These are phyloP conservation scores for Tupaia chinensis DNA, from an alignment of 2,113 vertebrate genomes.

Conservation along the genomic window DNA sequence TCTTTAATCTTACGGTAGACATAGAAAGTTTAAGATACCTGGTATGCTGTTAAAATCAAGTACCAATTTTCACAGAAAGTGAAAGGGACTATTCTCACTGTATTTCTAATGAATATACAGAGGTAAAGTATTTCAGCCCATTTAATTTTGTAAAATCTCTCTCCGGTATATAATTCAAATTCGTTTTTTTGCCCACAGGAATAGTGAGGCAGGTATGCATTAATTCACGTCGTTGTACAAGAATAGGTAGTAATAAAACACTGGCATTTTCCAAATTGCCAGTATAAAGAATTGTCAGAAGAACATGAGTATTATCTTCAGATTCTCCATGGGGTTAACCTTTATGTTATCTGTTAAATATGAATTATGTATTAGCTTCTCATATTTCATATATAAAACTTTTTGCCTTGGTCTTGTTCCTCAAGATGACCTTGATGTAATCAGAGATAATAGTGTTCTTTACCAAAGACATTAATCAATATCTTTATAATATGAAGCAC, in stretches of 20 bases:
- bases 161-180: constrained; percentile 63
- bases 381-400: constrained; percentile 77
- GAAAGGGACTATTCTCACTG: neutral
- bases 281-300: constrained; percentile 77
- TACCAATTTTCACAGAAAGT: neutral
- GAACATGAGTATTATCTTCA: constrained; percentile 73
- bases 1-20: neutral
- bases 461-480: constrained; percentile 77
- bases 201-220: constrained; percentile 67
- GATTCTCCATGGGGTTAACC: constrained; percentile 82
- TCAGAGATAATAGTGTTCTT: constrained; percentile 80
- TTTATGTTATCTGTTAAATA: constrained; percentile 82
- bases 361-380: constrained; percentile 78
- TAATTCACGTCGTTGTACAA: constrained; percentile 75
- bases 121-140: constrained; percentile 40
- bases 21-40: neutral
- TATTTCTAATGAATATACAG: constrained; percentile 23
- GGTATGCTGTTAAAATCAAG: neutral
- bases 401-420: constrained; percentile 58
- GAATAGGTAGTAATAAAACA: constrained; percentile 80
- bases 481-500: constrained; percentile 71
- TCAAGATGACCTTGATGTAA: constrained; percentile 78
- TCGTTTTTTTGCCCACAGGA: constrained; percentile 64
- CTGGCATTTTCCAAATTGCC: constrained; percentile 83
- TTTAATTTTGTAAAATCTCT: constrained; percentile 69